A percentile compares a stretch with the other conserved stretches of the same genome.
Conservation (phyloP, 2,888 invertebrate species). For the Sussaba pulchella region DNA sequence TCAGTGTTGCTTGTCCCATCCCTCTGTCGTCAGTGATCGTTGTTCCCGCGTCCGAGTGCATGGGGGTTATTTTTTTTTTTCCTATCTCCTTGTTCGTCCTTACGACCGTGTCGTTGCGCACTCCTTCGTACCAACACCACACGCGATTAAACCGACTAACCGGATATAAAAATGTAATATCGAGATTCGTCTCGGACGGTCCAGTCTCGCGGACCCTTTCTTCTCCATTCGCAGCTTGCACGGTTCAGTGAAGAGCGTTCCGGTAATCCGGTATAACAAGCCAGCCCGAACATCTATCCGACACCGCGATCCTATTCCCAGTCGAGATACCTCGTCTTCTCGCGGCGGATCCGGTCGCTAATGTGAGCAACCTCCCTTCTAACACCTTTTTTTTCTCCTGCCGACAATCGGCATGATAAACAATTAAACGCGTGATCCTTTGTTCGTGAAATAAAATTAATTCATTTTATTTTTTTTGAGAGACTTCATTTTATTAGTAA, state of each 20-base stretch:
- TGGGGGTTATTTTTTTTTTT: too few species aligned
- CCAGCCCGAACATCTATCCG: neutral
- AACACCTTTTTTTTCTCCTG: too few species aligned
- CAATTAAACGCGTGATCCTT: too few species aligned
- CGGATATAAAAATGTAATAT: constrained; percentile 72
- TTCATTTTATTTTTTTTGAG: too few species aligned
- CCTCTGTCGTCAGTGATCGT: constrained; percentile 7
- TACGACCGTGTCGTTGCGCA: neutral
- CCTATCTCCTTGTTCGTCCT: neutral
- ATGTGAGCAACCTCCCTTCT: neutral
- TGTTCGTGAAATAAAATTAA: too few species aligned
- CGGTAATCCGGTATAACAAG: constrained; percentile 22
- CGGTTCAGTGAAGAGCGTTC: neutral
- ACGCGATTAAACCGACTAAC: constrained; percentile 68
- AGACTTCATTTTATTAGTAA: too few species aligned
- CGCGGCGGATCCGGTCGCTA: neutral
- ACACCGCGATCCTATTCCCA: constrained; percentile 18
- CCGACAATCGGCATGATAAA: too few species aligned
- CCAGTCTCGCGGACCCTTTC: constrained; percentile 4
- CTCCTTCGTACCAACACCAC: constrained; percentile 66
- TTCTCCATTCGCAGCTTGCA: neutral
- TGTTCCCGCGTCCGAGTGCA: too few species aligned
- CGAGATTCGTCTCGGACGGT: constrained; percentile 43
- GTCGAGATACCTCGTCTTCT: constrained; percentile 8
- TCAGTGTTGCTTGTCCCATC: constrained; percentile 69